Evolutionary conservation across 2,113 vertebrate species (phyloP), one percentile per base, ranked within the genome.

Genomic region (Toxostoma redivivum): DNA sequence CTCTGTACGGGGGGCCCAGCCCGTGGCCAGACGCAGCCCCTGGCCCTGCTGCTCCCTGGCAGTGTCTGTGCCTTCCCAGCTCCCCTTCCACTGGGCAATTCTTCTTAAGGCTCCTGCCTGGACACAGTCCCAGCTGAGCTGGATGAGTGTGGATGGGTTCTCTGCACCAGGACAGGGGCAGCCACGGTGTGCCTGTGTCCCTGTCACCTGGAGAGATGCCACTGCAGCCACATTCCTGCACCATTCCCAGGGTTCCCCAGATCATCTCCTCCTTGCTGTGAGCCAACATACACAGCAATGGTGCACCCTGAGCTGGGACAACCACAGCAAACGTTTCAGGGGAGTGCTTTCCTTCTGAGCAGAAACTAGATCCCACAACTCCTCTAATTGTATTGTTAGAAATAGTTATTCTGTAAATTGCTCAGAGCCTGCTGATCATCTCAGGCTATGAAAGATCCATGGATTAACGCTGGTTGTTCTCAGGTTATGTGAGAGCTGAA

Each of bases 1-100:
- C 58, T n/a, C 14, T 50, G 54, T 2, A 21, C 10, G 17, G 18
- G 25, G 19, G 18, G 19, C 23, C 3, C 33, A 37, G 30, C 25
- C 22, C 37, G 1, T 10, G 64, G 60, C 12, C 15, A 20, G 18
- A 6, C 23, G 35, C 50, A 45, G 20, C 5, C 3, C 0, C n/a
- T 48, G 1, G 15, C 20, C 42, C 35, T 13, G 28, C 28, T 3
- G 1, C 42, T 10, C 30, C 1, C 1, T 0, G 11, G 4, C 62
- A 6, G 18, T 3, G 14, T 7, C 38, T 27, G 9, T 6, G 30
- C 73, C n/a, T 7, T 6, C 53, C 79, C 61, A 33, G 33, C 9
- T 30, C 35, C 37, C 33, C 2, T 30, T 13, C 9, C n/a, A 0
- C 28, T 5, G 69, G 12, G 10, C n/a, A 30, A 31, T 3, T 10